Conservation (phyloP, 2,888 invertebrate species). For the Chorisops tibialis region DNA sequence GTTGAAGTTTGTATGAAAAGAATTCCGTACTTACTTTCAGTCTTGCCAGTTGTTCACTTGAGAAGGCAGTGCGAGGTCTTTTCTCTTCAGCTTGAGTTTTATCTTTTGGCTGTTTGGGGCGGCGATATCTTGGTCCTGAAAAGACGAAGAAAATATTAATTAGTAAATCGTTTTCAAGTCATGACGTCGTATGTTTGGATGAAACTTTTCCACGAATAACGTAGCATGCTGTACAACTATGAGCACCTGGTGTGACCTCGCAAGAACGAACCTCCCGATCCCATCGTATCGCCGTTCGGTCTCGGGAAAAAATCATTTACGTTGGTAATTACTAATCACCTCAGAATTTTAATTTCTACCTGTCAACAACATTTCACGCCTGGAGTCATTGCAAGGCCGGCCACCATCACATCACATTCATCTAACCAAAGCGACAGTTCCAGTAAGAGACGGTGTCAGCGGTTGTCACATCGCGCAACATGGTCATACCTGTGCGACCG, state of each 20-base stretch:
- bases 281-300: too few species aligned
- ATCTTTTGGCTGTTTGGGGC: constrained; percentile 53
- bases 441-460: constrained; percentile 17
- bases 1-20: too few species aligned
- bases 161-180: neutral
- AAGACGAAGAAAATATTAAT: constrained; percentile 7
- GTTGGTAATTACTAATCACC: constrained; percentile 2
- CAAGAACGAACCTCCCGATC: too few species aligned
- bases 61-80: constrained; percentile 93
- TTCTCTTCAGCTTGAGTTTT: constrained; percentile 68
- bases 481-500: neutral
- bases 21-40: constrained; percentile 69
- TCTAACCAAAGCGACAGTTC: constrained; percentile 12
- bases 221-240: neutral
- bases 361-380: constrained; percentile 24
- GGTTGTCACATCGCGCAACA: constrained; percentile 16
- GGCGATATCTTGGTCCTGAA: constrained; percentile 51
- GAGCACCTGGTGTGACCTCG: constrained; percentile 5
- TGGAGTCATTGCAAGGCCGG: constrained; percentile 7
- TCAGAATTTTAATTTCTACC: constrained; percentile 21
- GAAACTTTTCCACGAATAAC: neutral
- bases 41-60: constrained; percentile 84
- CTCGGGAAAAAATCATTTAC: too few species aligned
- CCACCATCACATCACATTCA: neutral
- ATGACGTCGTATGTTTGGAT: neutral